These are phyloP conservation scores for Lepidonotus clava DNA, from an alignment of 2,888 invertebrate genomes.

Conservation along the genomic window DNA sequence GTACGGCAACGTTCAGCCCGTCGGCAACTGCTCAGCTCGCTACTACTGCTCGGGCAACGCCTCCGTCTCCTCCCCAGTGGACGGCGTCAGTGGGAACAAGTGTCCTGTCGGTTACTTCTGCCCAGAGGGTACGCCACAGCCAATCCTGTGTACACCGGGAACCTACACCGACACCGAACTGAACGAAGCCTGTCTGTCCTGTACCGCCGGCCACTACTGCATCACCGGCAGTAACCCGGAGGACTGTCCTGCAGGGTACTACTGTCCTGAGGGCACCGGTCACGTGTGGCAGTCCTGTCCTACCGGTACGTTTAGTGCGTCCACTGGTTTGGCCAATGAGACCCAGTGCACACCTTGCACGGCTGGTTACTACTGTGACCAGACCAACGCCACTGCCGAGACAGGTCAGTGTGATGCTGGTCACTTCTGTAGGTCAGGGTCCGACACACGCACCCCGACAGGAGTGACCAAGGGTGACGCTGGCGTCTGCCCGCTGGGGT, in stretches of 20 bases:
- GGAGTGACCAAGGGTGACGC: conserved; percentile 70
- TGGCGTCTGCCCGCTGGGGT: conserved; percentile 74
- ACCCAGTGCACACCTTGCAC: conserved; percentile 75
- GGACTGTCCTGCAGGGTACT: conserved; percentile 75
- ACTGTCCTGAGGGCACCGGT: conserved; percentile 77
- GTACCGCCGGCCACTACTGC: conserved; percentile 75
- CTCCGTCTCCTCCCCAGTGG: conserved; percentile 71
- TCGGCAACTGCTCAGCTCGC: conserved; percentile 67
- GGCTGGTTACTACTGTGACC: conserved; percentile 75
- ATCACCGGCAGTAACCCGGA: conserved; percentile 69
- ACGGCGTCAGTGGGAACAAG: conserved; percentile 71
- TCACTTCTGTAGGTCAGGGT: conserved; percentile 74
- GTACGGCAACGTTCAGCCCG: conserved; percentile 67
- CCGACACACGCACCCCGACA: conserved; percentile 70
- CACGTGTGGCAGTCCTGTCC: conserved; percentile 76
- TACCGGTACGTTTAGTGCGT: conserved; percentile 73
- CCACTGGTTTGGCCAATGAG: conserved; percentile 69
- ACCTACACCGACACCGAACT: conserved; percentile 70
- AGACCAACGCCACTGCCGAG: conserved; percentile 70
- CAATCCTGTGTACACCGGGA: conserved; percentile 73
- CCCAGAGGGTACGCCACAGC: conserved; percentile 72
- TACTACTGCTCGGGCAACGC: conserved; percentile 77
- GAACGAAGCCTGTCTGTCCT: conserved; percentile 69
- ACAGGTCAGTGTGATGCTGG: conserved; percentile 76
- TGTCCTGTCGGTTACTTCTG: conserved; percentile 77